Evolutionary conservation across 2,113 vertebrate species (phyloP), one percentile per base, ranked within the genome.

Genomic region (Dinomys branickii): DNA sequence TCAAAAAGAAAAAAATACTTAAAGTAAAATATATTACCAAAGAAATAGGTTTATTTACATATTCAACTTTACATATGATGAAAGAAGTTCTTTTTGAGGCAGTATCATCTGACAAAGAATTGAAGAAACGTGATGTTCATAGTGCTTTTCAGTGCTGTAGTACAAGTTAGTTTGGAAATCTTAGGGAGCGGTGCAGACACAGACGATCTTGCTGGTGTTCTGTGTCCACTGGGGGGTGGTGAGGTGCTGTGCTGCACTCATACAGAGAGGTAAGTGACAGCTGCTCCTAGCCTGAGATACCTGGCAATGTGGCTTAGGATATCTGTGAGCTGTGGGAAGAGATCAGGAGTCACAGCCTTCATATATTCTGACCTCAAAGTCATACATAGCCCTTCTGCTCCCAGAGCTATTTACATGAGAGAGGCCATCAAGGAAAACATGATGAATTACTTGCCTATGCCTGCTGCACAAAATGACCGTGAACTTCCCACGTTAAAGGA

Each of bases 231-330:
- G 20, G 22, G 8, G 20, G 19, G 26, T 16, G 6, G 22, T 30
- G 5, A 75, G 11, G 3, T n/a, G 10, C 38, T 44, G 12, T 50
- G 83, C 3, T 65, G 22, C 22, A 59, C 58, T 22, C 20, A 24
- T 59, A 22, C 13, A 38, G 3, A 5, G 0, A 85, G 6, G 28
- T 1, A 71, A 2, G 67, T 28, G 38, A 19, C 2, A 82, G 2
- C 7, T n/a, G 33, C 0, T 26, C 14, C 6, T 19, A 26, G 19
- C n/a, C 61, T 73, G 3, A n/a, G n/a, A n/a, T n/a, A n/a, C n/a
- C n/a, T n/a, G 47, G 1, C 16, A 38, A 16, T 1, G 59, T 35
- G n/a, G 26, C 14, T 52, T 52, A 81, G 10, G 30, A 17, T 19
- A 6, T 61, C 17, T 81, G 20, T 85, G 2, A 59, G 4, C 20